Base-by-base conservation (phyloP, 2,797 vertebrate species). In the Odontamblyopus rebecca region DNA sequence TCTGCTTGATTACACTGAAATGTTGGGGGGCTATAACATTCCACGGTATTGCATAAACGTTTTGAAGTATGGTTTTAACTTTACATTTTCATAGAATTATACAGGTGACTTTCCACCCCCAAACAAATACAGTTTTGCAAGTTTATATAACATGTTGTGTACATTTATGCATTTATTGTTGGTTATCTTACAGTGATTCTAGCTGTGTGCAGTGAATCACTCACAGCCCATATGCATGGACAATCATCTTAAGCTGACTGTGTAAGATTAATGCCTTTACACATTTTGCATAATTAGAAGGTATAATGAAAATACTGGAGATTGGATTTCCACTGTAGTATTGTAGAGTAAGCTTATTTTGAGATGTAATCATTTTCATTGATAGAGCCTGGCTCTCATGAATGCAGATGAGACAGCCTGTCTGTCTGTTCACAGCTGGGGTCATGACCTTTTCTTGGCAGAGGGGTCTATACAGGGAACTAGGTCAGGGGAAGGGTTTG, bases 291-390 rank as follows among this genome's bases (percentile, higher is more conserved):
- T 30, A 15, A 65, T 63, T 63, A 65, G 23, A n/a, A 65, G 29
- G 65, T 35, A 8, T 27, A 19, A 26, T 51, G 26, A 29, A n/a
- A 27, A 32, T 4, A 5, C 48, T 53, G 65, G 5, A n/a, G 64
- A 5, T 51, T 50, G 38, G n/a, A 27, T 65, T 23, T 26, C 26
- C 16, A 41, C 62, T 53, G 19, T 50, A 32, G 63, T 79, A 78
- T 73, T 77, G 76, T 27, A 15, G n/a, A 63, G 74, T 32, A 64
- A 78, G 83, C 74, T 59, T 35, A 75, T 82, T 82, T 79, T 69
- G 70, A 62, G 70, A 74, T 60, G 41, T 80, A 77, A 75, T 0
- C 70, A 79, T 70, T 75, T 67, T 54, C 29, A 73, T 4, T 38
- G 63, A 70, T 71, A 57, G 68, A 19, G 69, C 75, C 48, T 62